Conservation (phyloP, 2,113 vertebrate species). For the Verasper variegatus region DNA sequence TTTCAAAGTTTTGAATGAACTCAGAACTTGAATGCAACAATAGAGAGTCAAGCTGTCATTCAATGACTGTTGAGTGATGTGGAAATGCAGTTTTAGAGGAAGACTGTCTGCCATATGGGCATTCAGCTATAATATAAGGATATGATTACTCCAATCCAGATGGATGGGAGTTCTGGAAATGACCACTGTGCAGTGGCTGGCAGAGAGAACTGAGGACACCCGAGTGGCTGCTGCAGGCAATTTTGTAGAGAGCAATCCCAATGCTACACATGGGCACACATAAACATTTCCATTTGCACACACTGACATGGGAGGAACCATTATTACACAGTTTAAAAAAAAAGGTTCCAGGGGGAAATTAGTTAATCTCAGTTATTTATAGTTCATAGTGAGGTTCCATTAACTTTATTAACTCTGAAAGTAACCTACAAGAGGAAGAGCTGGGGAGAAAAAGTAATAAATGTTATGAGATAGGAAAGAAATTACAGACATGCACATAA, state of each 20-base stretch:
- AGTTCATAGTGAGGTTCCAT: not conserved
- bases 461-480: not conserved
- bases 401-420: not conserved
- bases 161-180: conserved; percentile 52
- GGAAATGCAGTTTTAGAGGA: conserved; percentile 35
- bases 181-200: conserved; percentile 26
- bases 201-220: conserved; percentile 19
- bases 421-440: not conserved
- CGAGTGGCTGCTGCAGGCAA: conserved; percentile 29
- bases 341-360: not conserved
- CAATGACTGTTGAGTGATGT: conserved; percentile 51
- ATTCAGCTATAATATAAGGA: conserved; percentile 19
- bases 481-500: not conserved
- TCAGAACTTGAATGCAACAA: conserved; percentile 9
- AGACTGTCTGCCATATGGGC: conserved; percentile 43
- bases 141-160: conserved; percentile 41
- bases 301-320: conserved; percentile 15
- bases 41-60: conserved; percentile 41
- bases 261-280: conserved; percentile 13
- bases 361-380: not conserved
- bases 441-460: not conserved
- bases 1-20: conserved; percentile 8
- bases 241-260: conserved; percentile 29
- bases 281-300: conserved; percentile 9
- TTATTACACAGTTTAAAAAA: not conserved